Evolutionary conservation across 2,888 invertebrate species (phyloP), one percentile per base, ranked within the genome.

Genomic region (Patella depressa): DNA sequence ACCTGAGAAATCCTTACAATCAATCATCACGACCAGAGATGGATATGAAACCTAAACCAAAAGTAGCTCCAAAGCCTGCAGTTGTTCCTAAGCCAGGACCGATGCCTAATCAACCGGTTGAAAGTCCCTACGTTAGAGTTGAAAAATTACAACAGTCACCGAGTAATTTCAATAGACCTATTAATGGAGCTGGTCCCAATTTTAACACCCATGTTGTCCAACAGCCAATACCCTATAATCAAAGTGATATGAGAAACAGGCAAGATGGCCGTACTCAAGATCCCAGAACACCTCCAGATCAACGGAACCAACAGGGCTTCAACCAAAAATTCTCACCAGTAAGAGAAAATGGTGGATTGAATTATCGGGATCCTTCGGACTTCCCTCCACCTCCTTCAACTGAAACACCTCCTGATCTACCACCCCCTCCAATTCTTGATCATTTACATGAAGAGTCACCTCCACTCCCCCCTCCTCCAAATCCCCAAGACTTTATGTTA

Each of bases 371-470:
- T 85, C 86, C 72, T 83, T 87, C 75, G 83, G 89, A 83, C 81
- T 86, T 83, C 85, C 90, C 83, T 59, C 84, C 85, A 79, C 95
- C 80, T 95, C 96, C 79, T 95, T 96, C 75, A 95, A 93, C 94
- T 15, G 88, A 93, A 3, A 82, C 84, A 19, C 89, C 92, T 93
- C 89, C 93, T 78, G 91, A 84, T 82, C 89, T 81, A 80, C 91
- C 83, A 78, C 91, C 86, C 14, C 88, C 89, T n/a, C 92, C 92
- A 17, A 92, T 91, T 69, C 91, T 91, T 29, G 86, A 86, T 17
- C 85, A 87, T 34, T 71, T 85, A 29, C 82, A 83, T 17, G 88
- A 89, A 55, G 86, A 86, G 53, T 80, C 86, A 53, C 88, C 88
- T 53, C 88, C 89, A 53, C 84, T 89, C 17, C 89, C 90, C 2